phyloP scores from a whole-genome alignment of 2,888 invertebrate genomes.

The Drosophila phalerata region DNA sequence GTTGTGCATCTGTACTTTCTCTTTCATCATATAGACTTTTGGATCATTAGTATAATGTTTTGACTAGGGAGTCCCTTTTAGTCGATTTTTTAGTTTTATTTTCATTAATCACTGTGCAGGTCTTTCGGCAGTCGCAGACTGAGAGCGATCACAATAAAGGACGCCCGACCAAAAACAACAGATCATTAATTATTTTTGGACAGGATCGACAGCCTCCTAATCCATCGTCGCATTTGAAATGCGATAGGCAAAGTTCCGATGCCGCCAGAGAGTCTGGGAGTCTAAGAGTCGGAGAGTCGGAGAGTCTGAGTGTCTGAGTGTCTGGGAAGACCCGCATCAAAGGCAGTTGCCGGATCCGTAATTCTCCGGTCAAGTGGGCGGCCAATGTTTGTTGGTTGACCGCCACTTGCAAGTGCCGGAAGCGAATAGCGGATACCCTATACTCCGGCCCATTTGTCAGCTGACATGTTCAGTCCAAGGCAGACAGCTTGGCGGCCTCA shows the following conservation, averaged over 20 bases:
- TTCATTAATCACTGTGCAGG: constrained; percentile 41
- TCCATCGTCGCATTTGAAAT: constrained; percentile 64
- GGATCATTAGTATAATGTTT: not conserved
- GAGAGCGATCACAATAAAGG: constrained; percentile 45
- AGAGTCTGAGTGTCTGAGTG: constrained; percentile 32
- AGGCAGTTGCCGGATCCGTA: constrained; percentile 32
- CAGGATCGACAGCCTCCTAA: constrained; percentile 6
- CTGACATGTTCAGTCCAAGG: constrained; percentile 6
- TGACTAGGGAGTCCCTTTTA: not conserved
- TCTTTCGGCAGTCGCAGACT: constrained; percentile 34
- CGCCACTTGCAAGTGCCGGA: constrained; percentile 66
- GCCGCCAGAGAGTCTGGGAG: constrained; percentile 51
- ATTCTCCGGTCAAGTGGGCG: constrained; percentile 64
- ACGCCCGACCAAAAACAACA: constrained; percentile 39
- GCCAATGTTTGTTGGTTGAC: constrained; percentile 73
- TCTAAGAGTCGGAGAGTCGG: constrained; percentile 15
- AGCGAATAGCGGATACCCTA: constrained; percentile 53
- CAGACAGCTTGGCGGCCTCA: constrained; percentile 78
- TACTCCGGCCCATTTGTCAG: constrained; percentile 36
- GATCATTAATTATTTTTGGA: constrained; percentile 57
- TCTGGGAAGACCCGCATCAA: constrained; percentile 39
- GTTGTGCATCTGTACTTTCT: too few relatives aligned
- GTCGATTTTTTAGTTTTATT: not conserved
- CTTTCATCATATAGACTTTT: not conserved
- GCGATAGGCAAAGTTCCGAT: constrained; percentile 73